Evolutionary conservation across 1,140 invertebrate species (phyloP).

Genomic region (Oryzaephilus surinamensis): DNA sequence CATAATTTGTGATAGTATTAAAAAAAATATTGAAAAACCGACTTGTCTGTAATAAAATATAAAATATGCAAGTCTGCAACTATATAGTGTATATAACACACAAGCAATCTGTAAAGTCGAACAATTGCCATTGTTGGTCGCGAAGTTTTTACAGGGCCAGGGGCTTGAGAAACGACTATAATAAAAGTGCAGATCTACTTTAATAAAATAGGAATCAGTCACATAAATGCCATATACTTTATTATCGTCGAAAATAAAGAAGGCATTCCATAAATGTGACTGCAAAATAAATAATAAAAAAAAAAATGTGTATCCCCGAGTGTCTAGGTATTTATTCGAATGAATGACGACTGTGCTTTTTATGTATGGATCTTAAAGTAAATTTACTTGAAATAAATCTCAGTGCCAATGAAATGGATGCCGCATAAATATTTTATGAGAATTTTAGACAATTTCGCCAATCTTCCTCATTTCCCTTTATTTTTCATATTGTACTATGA

Average conservation of each 20-base stretch:
- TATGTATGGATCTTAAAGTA: conserved; percentile 11
- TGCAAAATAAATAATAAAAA: conserved; percentile 17
- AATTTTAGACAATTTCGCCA: too few species aligned
- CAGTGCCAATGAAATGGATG: conserved; percentile 15
- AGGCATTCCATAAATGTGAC: conserved; percentile 19
- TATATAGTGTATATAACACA: too few species aligned
- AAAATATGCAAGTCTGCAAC: too few species aligned
- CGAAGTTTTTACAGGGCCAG: conserved; percentile 7
- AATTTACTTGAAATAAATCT: conserved; percentile 19
- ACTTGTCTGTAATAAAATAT: too few species aligned
- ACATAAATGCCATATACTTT: conserved; percentile 22
- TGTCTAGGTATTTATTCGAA: conserved; percentile 26
- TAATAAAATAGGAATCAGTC: conserved; percentile 23
- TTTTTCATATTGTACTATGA: too few species aligned
- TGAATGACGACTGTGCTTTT: conserved; percentile 21
- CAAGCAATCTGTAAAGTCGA: too few species aligned
- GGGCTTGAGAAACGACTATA: conserved; percentile 14
- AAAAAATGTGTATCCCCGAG: conserved; percentile 9
- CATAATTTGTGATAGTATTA: too few species aligned
- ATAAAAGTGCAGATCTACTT: conserved; percentile 22
- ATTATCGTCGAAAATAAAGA: conserved; percentile 22
- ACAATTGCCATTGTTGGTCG: too few species aligned
- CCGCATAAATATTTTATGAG: conserved; percentile 15
- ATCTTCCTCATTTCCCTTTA: too few species aligned
- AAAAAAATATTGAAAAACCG: too few species aligned